These are phyloP conservation scores for Cyphomyrus plagiostoma DNA, from an alignment of 2,113 vertebrate genomes.

Conservation along the genomic window DNA sequence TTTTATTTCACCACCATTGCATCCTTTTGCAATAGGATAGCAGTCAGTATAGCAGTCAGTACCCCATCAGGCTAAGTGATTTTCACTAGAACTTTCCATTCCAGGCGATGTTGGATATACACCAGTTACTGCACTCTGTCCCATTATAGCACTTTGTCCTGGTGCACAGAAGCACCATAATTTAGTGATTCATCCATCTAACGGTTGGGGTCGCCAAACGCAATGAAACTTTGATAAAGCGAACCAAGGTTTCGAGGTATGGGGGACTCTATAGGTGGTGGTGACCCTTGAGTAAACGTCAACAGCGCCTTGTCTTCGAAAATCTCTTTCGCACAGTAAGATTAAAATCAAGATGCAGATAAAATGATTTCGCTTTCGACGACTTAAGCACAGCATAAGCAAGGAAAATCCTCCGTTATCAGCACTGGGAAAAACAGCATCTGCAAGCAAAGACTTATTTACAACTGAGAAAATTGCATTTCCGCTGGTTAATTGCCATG, in stretches of 20 bases:
- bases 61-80: neutral
- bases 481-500: slow-evolving; percentile 5
- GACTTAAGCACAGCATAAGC: neutral
- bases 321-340: neutral
- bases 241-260: neutral
- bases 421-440: neutral
- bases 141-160: neutral
- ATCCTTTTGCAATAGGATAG: neutral
- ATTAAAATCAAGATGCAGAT: neutral
- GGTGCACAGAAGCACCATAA: neutral
- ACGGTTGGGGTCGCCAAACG: neutral
- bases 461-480: neutral
- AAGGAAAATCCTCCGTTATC: neutral
- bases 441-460: neutral
- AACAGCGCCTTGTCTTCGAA: neutral
- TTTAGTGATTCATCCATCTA: neutral
- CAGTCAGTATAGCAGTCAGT: neutral
- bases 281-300: neutral
- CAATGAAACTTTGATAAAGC: neutral
- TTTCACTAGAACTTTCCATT: neutral
- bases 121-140: neutral
- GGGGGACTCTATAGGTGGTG: neutral
- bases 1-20: neutral
- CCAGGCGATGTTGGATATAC: neutral
- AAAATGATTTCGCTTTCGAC: neutral